Percentiles rank a stretch among this genome's conserved stretches.
phyloP scores from a whole-genome alignment of 2,888 invertebrate species.

The Halictus quadricinctus region DNA sequence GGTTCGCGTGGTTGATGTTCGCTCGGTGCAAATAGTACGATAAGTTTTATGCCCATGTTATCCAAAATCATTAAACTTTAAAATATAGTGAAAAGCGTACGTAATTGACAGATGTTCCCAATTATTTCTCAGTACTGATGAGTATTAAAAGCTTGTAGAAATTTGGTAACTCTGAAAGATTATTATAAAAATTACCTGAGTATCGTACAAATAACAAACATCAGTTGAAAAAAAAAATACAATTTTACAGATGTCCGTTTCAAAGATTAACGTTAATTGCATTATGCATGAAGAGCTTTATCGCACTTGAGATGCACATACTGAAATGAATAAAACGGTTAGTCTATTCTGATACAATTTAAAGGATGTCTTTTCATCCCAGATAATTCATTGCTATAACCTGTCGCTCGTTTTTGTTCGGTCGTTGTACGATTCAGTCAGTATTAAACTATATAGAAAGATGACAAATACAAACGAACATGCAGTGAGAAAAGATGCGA shows the following conservation, averaged over 20 bases:
- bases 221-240: not conserved
- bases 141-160: not conserved
- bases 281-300: not conserved
- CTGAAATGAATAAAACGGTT: not conserved
- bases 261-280: not conserved
- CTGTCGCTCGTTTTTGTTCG: constrained; percentile 11
- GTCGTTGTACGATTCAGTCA: constrained; percentile 10
- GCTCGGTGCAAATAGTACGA: no score
- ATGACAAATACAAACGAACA: not conserved
- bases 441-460: constrained; percentile 7
- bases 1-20: no score
- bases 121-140: no score
- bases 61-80: no score
- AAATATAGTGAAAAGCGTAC: no score
- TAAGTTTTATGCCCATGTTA: no score
- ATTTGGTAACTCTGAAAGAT: not conserved
- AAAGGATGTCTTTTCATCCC: not conserved
- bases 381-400: not conserved
- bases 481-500: not conserved
- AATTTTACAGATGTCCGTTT: not conserved
- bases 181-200: not conserved
- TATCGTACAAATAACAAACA: not conserved
- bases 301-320: not conserved
- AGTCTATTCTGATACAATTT: not conserved
- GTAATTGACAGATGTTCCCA: no score